phyloP scores from a whole-genome alignment of 2,797 vertebrate genomes.

The Falco naumanni region DNA sequence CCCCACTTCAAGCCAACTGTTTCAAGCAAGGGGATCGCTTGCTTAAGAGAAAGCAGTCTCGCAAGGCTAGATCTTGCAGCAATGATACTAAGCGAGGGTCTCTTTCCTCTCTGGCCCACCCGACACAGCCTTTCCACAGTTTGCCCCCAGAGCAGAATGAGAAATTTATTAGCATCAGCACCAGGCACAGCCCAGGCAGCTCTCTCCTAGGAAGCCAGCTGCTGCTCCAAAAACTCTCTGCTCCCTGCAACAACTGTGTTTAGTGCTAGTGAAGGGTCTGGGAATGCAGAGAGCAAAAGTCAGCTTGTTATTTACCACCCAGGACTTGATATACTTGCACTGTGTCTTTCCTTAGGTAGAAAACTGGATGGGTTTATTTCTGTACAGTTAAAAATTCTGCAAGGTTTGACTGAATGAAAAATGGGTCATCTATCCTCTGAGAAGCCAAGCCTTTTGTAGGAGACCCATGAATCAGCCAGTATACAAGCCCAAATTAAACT shows the following conservation, averaged over 20 bases:
- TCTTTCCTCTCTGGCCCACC: neutral
- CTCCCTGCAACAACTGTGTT: neutral
- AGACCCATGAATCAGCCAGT: neutral
- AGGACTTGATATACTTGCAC: neutral
- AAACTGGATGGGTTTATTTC: neutral
- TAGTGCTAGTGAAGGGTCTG: neutral
- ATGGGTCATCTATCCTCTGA: neutral
- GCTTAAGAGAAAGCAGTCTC: neutral
- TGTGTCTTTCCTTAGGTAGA: neutral
- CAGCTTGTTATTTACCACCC: neutral
- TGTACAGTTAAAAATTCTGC: neutral
- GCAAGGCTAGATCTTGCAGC: neutral
- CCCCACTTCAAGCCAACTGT: neutral
- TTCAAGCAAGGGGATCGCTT: neutral
- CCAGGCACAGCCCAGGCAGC: neutral
- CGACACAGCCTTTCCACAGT: rapidly evolving
- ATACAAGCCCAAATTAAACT: neutral
- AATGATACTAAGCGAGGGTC: neutral
- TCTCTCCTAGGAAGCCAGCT: neutral
- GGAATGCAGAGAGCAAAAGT: neutral
- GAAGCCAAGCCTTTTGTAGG: neutral
- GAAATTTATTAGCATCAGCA: neutral
- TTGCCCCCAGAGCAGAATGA: neutral
- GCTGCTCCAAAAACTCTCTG: neutral
- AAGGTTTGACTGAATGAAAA: neutral